phyloP scores from a whole-genome alignment of 2,113 vertebrate species.

The Paradisaea rubra region DNA sequence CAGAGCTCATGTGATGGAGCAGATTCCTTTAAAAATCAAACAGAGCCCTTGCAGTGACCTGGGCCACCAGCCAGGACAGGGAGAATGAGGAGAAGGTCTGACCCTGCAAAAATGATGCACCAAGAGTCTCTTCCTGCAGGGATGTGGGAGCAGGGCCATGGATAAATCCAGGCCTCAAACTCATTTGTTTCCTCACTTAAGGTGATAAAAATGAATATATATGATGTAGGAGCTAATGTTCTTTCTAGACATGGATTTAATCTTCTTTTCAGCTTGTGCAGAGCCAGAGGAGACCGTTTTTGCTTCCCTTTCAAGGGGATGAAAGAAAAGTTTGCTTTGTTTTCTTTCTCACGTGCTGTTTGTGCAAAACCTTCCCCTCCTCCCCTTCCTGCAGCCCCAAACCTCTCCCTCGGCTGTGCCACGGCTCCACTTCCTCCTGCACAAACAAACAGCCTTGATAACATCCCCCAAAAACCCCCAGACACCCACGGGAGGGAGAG shows the following conservation, averaged over 20 bases:
- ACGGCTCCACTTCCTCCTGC: neutral
- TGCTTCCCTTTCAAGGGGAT: neutral
- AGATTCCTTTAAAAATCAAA: neutral
- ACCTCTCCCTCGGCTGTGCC: neutral
- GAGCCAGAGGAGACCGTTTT: neutral
- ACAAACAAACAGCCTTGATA: neutral
- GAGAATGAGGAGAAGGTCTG: neutral
- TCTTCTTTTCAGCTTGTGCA: neutral
- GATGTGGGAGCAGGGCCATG: fast-evolving
- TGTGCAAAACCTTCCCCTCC: neutral
- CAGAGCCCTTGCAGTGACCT: neutral
- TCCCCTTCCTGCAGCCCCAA: conserved; percentile 3
- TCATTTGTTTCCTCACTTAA: neutral
- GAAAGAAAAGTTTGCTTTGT: neutral
- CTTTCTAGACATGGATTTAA: neutral
- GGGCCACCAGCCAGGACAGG: neutral
- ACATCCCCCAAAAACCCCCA: neutral
- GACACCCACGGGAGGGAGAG: neutral
- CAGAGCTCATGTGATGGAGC: neutral
- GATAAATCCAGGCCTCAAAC: neutral
- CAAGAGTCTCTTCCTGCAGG: neutral
- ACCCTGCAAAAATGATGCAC: neutral
- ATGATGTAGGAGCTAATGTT: neutral
- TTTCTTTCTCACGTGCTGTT: neutral
- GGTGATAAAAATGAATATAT: neutral